Conservation (phyloP, 2,113 vertebrate genomes). For the Passer domesticus region DNA sequence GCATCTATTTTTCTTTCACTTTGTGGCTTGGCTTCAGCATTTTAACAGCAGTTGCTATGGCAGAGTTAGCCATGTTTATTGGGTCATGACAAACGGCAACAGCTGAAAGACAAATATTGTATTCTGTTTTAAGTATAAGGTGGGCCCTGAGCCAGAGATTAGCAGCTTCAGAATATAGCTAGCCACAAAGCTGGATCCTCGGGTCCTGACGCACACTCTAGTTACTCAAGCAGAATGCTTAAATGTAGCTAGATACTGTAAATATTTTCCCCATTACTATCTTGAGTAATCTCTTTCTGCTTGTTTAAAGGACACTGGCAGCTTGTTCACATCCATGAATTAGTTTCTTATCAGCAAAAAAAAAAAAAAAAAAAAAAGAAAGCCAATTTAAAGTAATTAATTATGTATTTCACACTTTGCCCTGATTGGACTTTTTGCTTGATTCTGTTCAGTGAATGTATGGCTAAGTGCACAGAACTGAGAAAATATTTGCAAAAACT, state of each 20-base stretch:
- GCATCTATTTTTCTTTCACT: background rate
- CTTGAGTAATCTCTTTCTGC: background rate
- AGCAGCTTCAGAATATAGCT: slow-evolving; percentile 26
- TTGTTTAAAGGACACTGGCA: background rate
- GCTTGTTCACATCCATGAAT: background rate
- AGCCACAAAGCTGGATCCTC: slow-evolving; percentile 48
- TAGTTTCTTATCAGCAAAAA: background rate
- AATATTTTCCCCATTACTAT: background rate
- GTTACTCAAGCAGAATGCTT: background rate
- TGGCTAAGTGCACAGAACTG: background rate
- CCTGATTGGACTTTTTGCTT: background rate
- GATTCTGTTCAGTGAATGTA: background rate
- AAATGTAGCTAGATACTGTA: background rate
- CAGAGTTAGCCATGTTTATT: slow-evolving; percentile 65
- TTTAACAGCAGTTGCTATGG: slow-evolving; percentile 72
- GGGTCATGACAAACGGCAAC: slow-evolving; percentile 66
- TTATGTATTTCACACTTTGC: background rate
- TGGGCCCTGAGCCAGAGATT: slow-evolving; percentile 68
- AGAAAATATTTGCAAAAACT: background rate
- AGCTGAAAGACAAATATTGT: slow-evolving; percentile 75
- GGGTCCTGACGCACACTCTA: background rate
- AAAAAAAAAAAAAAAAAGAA: background rate
- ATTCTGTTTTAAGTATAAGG: slow-evolving; percentile 48
- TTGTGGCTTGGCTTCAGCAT: background rate
- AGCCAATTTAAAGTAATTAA: background rate